Evolutionary conservation across 1,140 invertebrate species (phyloP), one percentile per base, ranked within the genome.

Genomic region (Leptinotarsa defecta): DNA sequence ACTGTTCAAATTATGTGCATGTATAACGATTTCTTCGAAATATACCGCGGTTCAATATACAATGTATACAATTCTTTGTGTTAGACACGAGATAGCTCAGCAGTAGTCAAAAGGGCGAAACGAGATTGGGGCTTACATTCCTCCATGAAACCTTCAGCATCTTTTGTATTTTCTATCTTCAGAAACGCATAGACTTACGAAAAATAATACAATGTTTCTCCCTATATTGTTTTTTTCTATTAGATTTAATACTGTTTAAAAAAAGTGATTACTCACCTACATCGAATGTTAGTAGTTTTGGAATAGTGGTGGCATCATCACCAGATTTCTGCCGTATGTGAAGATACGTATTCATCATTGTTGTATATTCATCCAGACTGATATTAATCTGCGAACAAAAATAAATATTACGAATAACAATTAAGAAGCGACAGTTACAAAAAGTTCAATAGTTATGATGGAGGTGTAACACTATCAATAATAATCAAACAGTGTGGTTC

Each of bases 361-460:
- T 76, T 19, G 79, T 80, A 70, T 84, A 84, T 72, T 84, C 83
- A 62, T 84, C 78, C 76, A 83, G 79, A 74, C 83, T 84, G 24
- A 84, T 82, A 75, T 84, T 84, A 65, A 83, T 81, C 83, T 84
- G 81, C 61, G 74, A 67, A 79, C 48, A 71, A 17, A 71, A 71
- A 71, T 71, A 71, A 71, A 19, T 71, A 71, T 71, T 71, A 71
- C 69, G 20, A 24, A 71, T 65, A 27, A 65, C 8, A 43, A 43
- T 43, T 6, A 43, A 22, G 52, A 17, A 19, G 52, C 24, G 20
- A 65, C 63, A 65, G 15, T 22, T 65, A 65, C 20, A 24, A 20
- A 27, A 22, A 27, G 1, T 20, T n/a, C 13, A 17, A 17, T 62
- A 15, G 20, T 62, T 20, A 20, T 62, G 4, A n/a, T 62, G 17